These are phyloP conservation scores for Diadophis punctatus DNA, from an alignment of 2,113 vertebrate species.

Conservation along the genomic window DNA sequence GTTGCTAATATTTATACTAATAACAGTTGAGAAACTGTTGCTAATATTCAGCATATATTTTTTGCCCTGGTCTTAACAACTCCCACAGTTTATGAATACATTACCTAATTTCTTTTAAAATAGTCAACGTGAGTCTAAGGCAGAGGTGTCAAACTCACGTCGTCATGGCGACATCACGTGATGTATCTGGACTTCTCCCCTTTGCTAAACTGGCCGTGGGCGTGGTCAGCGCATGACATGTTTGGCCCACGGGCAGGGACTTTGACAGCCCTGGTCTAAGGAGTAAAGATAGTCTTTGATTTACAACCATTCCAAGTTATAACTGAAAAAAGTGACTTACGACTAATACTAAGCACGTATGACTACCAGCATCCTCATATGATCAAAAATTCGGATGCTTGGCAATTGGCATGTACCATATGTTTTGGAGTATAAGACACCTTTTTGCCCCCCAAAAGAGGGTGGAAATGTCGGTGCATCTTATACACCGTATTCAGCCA, in stretches of 20 bases:
- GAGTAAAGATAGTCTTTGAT: not conserved
- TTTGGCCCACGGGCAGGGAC: too few species aligned
- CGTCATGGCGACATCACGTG: too few species aligned
- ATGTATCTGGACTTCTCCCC: too few species aligned
- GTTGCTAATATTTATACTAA: too few species aligned
- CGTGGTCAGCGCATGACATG: too few species aligned
- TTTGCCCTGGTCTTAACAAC: not conserved
- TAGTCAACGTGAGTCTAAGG: not conserved
- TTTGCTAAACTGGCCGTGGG: too few species aligned
- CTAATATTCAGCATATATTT: not conserved
- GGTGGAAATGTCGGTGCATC: too few species aligned
- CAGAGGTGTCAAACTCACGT: too few species aligned
- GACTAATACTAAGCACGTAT: not conserved
- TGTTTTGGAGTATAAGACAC: too few species aligned
- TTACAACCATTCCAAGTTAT: not conserved
- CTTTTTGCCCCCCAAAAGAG: too few species aligned
- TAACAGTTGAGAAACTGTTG: not conserved
- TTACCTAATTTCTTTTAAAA: accelerated
- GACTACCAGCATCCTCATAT: not conserved
- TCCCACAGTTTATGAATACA: not conserved
- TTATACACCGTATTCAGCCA: too few species aligned
- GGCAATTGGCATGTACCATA: not conserved
- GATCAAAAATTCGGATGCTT: not conserved
- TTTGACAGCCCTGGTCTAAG: too few species aligned
- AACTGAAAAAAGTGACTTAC: not conserved